Evolutionary conservation across 2,797 vertebrate species (phyloP).

Genomic region (Rhincodon typus): DNA sequence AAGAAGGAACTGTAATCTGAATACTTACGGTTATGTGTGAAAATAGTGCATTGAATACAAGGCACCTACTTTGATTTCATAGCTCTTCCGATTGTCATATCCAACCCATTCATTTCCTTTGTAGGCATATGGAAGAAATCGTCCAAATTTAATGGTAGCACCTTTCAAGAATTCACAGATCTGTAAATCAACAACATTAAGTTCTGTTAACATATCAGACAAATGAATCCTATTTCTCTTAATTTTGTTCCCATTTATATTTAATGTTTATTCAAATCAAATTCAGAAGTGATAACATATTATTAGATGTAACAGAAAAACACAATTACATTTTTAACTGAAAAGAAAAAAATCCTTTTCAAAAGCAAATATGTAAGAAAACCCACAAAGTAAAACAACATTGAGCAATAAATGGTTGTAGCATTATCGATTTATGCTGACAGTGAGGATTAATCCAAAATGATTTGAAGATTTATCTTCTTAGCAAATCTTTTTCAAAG

Average conservation of each 20-base stretch:
- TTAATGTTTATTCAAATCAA: not conserved
- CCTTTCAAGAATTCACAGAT: not conserved
- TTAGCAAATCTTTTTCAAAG: not conserved
- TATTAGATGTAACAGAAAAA: not conserved
- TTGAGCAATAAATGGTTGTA: no score
- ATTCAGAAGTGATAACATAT: not conserved
- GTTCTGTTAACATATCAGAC: not conserved
- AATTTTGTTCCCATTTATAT: not conserved
- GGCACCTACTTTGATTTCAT: not conserved
- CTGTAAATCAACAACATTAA: not conserved
- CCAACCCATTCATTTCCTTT: not conserved
- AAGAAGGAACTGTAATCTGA: no score
- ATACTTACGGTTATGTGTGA: no score
- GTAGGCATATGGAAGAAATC: no score
- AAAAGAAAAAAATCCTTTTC: not conserved
- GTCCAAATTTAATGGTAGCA: not conserved
- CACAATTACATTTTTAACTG: not conserved
- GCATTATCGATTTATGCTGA: not conserved
- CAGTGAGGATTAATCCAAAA: not conserved
- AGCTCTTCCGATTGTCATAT: not conserved
- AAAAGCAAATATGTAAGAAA: not conserved
- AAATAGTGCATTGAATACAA: no score
- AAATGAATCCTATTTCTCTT: no score
- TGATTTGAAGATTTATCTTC: not conserved
- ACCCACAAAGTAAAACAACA: no score